These are phyloP conservation scores for Pollenia labialis DNA, from an alignment of 2,888 invertebrate genomes.

Conservation along the genomic window DNA sequence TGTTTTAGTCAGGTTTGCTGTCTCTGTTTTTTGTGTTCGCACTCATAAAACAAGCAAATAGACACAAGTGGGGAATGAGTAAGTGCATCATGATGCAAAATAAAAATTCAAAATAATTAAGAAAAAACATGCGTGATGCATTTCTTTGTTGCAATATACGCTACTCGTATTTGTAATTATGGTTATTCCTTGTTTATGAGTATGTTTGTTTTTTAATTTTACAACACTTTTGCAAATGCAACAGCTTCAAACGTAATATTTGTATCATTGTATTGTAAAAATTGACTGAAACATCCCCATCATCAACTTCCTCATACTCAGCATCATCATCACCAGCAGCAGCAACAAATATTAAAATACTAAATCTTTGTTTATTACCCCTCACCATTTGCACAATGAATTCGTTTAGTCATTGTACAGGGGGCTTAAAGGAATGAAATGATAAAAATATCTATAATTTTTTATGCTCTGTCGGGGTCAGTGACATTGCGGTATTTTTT, in stretches of 20 bases:
- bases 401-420: constrained; percentile 14
- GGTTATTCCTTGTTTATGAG: constrained; percentile 10
- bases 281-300: constrained; percentile 34
- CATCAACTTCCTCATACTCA: constrained; percentile 17
- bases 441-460: background rate
- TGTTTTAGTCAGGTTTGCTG: background rate
- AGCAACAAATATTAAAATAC: background rate
- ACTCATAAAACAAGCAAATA: constrained; percentile 30
- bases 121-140: constrained; percentile 12
- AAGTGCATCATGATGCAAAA: constrained; percentile 55
- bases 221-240: constrained; percentile 18
- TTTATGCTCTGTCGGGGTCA: background rate
- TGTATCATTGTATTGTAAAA: constrained; percentile 21
- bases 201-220: background rate
- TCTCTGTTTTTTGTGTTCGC: constrained; percentile 17
- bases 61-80: constrained; percentile 31
- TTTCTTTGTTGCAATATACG: constrained; percentile 34
- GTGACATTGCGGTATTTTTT: no score
- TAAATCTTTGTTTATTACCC: constrained; percentile 31
- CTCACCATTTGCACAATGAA: background rate
- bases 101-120: background rate
- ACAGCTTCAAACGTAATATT: constrained; percentile 35
- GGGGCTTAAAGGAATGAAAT: background rate
- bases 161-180: constrained; percentile 14
- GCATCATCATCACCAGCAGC: constrained; percentile 1